Conservation (phyloP, 2,888 invertebrate genomes). For the Chymomyza amoena region DNA sequence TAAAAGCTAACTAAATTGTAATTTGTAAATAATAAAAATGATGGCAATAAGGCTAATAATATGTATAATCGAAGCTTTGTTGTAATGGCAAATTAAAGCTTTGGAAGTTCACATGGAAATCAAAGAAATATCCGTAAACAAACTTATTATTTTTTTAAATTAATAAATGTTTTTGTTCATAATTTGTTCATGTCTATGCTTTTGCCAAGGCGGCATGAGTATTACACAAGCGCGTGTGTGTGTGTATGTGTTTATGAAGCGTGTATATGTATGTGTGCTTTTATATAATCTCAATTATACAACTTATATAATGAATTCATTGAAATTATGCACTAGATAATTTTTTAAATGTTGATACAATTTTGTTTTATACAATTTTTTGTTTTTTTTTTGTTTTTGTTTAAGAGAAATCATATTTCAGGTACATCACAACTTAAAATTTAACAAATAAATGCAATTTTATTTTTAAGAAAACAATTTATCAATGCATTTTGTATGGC, state of each 20-base stretch:
- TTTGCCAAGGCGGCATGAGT: slow-evolving; percentile 34
- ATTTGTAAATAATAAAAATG: slow-evolving; percentile 19
- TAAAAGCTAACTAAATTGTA: slow-evolving; percentile 9
- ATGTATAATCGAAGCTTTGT: slow-evolving; percentile 50
- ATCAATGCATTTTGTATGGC: slow-evolving; percentile 53
- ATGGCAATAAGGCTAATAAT: slow-evolving; percentile 57
- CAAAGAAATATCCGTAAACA: slow-evolving; percentile 27
- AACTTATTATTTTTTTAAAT: slow-evolving; percentile 33
- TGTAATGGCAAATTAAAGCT: slow-evolving; percentile 76
- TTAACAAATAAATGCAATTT: slow-evolving; percentile 75
- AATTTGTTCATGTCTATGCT: slow-evolving; percentile 2
- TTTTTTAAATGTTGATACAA: slow-evolving; percentile 7
- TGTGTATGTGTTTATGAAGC: slow-evolving; percentile 13
- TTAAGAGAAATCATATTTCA: slow-evolving; percentile 77
- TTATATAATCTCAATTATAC: slow-evolving; percentile 54
- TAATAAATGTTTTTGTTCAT: slow-evolving; percentile 13
- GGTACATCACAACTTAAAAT: slow-evolving; percentile 79
- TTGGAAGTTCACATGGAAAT: slow-evolving; percentile 57
- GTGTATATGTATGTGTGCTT: slow-evolving; percentile 28
- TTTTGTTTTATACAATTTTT: slow-evolving; percentile 10
- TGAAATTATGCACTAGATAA: slow-evolving; percentile 18
- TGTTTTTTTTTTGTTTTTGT: slow-evolving; percentile 11
- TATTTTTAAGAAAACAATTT: slow-evolving; percentile 32
- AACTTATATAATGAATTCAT: slow-evolving; percentile 51
- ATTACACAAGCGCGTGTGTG: slow-evolving; percentile 16